Conservation (phyloP, 64 coral and sea anemone species). For the Montipora cactus region DNA sequence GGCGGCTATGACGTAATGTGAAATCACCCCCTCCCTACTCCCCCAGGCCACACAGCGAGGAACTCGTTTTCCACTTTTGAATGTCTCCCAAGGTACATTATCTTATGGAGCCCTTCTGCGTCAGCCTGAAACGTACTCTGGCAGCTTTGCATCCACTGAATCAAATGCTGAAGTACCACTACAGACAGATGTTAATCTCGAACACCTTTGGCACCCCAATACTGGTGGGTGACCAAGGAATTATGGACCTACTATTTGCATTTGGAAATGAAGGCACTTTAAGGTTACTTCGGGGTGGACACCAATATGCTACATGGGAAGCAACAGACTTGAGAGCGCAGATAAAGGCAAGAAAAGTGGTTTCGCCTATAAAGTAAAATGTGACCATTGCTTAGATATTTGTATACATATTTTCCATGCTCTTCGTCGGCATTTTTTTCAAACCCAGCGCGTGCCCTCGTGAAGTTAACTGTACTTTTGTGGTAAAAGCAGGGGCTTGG, state of each 20-base stretch:
- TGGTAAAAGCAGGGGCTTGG: too few relatives aligned
- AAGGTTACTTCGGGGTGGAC: neutral
- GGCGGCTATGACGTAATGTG: too few relatives aligned
- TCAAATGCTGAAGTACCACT: conserved; percentile 75
- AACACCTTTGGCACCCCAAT: conserved; percentile 54
- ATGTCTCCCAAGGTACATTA: conserved; percentile 53
- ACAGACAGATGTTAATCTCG: conserved; percentile 28
- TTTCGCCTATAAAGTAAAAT: too few relatives aligned
- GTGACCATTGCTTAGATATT: too few relatives aligned
- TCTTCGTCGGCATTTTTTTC: too few relatives aligned
- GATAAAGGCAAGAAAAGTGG: conserved; percentile 13
- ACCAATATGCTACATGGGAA: conserved; percentile 36
- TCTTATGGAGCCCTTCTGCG: conserved; percentile 67
- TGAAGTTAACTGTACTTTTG: too few relatives aligned
- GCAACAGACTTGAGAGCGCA: conserved; percentile 43
- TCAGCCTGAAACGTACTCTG: conserved; percentile 58
- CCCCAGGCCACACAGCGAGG: too few relatives aligned
- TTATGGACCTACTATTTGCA: conserved; percentile 53
- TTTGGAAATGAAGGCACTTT: conserved; percentile 45
- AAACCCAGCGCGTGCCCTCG: too few relatives aligned
- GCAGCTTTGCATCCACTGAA: conserved; percentile 65
- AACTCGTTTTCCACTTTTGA: neutral
- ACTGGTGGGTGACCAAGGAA: neutral
- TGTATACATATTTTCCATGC: too few relatives aligned
- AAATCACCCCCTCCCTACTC: too few relatives aligned